Evolutionary conservation across 2,113 vertebrate species (phyloP).

Genomic region (Cranoglanis bouderius): DNA sequence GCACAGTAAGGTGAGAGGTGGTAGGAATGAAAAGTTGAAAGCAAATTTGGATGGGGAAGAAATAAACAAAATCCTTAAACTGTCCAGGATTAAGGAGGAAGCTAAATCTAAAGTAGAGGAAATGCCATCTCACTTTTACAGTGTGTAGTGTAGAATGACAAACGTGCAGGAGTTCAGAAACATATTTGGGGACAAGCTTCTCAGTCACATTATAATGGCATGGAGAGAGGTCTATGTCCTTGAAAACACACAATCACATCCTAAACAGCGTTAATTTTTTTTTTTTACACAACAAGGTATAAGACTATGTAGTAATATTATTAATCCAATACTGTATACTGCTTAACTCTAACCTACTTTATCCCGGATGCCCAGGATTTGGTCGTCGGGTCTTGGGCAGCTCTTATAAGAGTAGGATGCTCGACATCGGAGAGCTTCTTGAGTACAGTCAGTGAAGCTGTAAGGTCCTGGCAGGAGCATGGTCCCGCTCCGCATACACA

Average conservation of each 20-base stretch:
- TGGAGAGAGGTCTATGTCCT: constrained; percentile 71
- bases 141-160: constrained; percentile 15
- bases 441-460: neutral
- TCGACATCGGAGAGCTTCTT: neutral
- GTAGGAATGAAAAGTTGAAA: neutral
- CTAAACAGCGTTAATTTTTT: neutral
- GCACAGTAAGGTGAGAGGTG: constrained; percentile 38
- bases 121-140: neutral
- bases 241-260: constrained; percentile 39
- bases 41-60: constrained; percentile 40
- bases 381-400: constrained; percentile 58
- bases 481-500: neutral
- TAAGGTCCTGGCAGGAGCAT: neutral
- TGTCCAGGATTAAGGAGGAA: neutral
- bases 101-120: neutral
- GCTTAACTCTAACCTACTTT: constrained; percentile 63
- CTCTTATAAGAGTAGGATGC: constrained; percentile 72
- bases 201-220: constrained; percentile 69
- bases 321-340: neutral
- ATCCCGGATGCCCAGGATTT: constrained; percentile 65
- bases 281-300: neutral
- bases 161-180: constrained; percentile 43
- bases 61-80: constrained; percentile 33
- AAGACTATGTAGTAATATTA: neutral
- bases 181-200: constrained; percentile 65